Base-by-base conservation (phyloP, 1,140 invertebrate genomes). In the Caenorhabditis inopinata region DNA sequence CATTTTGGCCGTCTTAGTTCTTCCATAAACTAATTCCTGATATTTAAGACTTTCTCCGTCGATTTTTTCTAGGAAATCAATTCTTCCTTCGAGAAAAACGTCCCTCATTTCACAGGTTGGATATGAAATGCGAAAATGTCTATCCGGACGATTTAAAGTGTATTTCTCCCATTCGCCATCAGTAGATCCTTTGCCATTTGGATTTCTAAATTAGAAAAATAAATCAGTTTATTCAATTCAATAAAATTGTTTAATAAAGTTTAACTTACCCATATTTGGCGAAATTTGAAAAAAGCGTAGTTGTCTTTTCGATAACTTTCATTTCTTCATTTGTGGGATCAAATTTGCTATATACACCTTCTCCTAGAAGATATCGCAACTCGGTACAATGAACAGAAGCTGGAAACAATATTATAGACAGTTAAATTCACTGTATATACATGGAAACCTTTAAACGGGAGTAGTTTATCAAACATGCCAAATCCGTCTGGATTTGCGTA, bases 351-450 rank as follows among this genome's bases (percentile, higher is more conserved):
- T 78, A 79, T 11, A 85, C 58, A 25, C 79, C 78, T 73, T 77
- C 80, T 12, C 76, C 85, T 29, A 85, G 84, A n/a, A 85, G 25
- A 53, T 81, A 85, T 32, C 46, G 74, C n/a, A 85, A 32, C 38
- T 85, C 84, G 18, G 35, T 82, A 23, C 84, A 79, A 47, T 85
- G 84, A 6, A 83, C 85, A 35, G 82, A 76, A n/a, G 80, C 84
- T 82, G 21, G 73, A 86, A 85, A 35, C n/a, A 74, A 14, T 25
- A 21, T 18, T 25, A 21, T 62, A 25, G n/a, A n/a, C n/a, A n/a
- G n/a, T n/a, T n/a, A n/a, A n/a, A n/a, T n/a, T n/a, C n/a, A n/a
- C n/a, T n/a, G n/a, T n/a, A n/a, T n/a, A n/a, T n/a, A n/a, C n/a
- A n/a, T n/a, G n/a, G n/a, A 75, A 14, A 81, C 79, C 79, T 18